These are phyloP conservation scores for Penaeus chinensis DNA, from an alignment of 1,140 invertebrate species.

Conservation along the genomic window DNA sequence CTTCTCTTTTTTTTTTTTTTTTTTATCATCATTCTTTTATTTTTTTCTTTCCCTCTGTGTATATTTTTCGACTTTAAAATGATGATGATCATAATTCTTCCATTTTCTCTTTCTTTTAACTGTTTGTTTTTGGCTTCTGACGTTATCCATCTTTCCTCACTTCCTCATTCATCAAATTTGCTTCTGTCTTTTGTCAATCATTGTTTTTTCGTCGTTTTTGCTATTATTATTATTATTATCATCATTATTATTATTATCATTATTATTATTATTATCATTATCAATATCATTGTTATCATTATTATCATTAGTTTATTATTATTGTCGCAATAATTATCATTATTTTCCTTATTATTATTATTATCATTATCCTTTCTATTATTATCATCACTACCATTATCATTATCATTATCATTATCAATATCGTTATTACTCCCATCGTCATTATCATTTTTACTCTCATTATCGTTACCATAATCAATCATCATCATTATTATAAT, in stretches of 20 bases:
- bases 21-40: no score
- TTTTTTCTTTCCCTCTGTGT: no score
- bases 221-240: background rate
- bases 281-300: no score
- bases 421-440: background rate
- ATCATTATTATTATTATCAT: background rate
- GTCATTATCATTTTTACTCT: background rate
- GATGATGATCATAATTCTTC: no score
- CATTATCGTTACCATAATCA: slow-evolving; percentile 1
- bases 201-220: background rate
- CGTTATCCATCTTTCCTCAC: background rate
- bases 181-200: background rate
- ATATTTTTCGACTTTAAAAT: no score
- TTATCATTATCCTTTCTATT: background rate
- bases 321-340: no score
- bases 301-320: no score
- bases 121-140: no score
- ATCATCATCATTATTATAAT: background rate
- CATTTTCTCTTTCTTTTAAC: no score
- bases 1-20: no score
- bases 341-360: background rate
- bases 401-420: background rate
- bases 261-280: background rate
- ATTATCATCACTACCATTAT: background rate
- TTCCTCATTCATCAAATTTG: background rate